Percentiles rank a stretch among this genome's conserved stretches.
These are phyloP conservation scores for Nomada fabriciana DNA, from an alignment of 2,888 invertebrate species.

Conservation along the genomic window DNA sequence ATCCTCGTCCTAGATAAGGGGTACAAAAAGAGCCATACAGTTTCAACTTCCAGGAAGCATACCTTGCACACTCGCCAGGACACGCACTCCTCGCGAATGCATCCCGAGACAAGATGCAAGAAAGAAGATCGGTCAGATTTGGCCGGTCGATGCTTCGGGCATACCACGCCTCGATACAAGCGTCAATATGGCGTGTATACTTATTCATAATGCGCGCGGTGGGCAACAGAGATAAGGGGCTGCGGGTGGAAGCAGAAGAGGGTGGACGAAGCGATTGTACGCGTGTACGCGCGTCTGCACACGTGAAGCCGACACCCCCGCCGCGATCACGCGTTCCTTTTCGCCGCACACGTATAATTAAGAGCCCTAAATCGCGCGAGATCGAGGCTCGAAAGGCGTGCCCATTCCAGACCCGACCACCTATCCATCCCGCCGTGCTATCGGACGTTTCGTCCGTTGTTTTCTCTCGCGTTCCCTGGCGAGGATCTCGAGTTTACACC, in stretches of 20 bases:
- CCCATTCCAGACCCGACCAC: constrained; percentile 67
- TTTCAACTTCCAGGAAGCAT: constrained; percentile 10
- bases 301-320: constrained; percentile 72
- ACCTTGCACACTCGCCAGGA: neutral
- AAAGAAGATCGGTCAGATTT: constrained; percentile 71
- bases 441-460: constrained; percentile 65
- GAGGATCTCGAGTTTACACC: constrained; percentile 63
- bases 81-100: constrained; percentile 30
- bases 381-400: constrained; percentile 79
- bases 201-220: constrained; percentile 78
- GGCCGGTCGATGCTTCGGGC: constrained; percentile 75
- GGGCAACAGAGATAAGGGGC: constrained; percentile 41
- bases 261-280: constrained; percentile 30
- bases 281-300: constrained; percentile 30
- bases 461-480: constrained; percentile 32
- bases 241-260: constrained; percentile 41
- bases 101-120: constrained; percentile 34
- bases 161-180: constrained; percentile 77
- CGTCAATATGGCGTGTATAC: constrained; percentile 77
- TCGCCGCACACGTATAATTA: constrained; percentile 81
- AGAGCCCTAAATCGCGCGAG: constrained; percentile 82
- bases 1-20: neutral
- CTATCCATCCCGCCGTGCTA: constrained; percentile 73
- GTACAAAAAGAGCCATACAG: neutral
- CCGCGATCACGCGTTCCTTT: constrained; percentile 73